phyloP scores from a whole-genome alignment of 2,797 vertebrate species.

The Pseudochirops corinnae region DNA sequence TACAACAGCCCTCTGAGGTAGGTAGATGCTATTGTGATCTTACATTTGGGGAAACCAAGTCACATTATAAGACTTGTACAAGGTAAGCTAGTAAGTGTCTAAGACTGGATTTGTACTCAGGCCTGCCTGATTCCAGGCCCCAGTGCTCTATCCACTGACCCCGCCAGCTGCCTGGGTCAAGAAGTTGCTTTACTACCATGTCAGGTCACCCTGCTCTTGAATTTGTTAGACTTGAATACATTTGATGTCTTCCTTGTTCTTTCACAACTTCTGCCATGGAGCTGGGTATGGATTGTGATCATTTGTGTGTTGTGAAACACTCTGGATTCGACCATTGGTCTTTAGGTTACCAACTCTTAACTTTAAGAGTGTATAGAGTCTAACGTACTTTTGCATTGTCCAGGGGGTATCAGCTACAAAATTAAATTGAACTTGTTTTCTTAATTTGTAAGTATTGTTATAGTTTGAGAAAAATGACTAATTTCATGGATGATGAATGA shows the following conservation, averaged over 20 bases:
- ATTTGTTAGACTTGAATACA: conserved; percentile 42
- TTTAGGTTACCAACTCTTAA: neutral
- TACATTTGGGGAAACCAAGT: neutral
- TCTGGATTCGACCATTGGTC: neutral
- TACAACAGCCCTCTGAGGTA: neutral
- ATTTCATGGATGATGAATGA: neutral
- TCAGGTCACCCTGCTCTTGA: neutral
- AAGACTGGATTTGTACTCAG: neutral
- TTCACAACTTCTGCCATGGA: conserved; percentile 26
- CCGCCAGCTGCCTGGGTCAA: conserved; percentile 13
- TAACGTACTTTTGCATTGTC: neutral
- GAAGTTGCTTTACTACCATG: conserved; percentile 26
- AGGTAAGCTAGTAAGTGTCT: neutral
- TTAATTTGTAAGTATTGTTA: neutral
- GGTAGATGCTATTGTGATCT: neutral
- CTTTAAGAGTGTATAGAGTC: conserved; percentile 11
- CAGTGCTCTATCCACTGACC: neutral
- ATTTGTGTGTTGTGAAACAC: conserved; percentile 35
- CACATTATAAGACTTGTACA: neutral
- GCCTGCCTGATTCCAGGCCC: neutral
- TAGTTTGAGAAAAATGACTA: neutral
- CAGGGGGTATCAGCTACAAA: neutral
- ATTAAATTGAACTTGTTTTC: neutral
- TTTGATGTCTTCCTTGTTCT: neutral
- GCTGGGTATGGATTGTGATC: conserved; percentile 20